phyloP scores from a whole-genome alignment of 2,113 vertebrate genomes.

The Pogonocichla stellata region DNA sequence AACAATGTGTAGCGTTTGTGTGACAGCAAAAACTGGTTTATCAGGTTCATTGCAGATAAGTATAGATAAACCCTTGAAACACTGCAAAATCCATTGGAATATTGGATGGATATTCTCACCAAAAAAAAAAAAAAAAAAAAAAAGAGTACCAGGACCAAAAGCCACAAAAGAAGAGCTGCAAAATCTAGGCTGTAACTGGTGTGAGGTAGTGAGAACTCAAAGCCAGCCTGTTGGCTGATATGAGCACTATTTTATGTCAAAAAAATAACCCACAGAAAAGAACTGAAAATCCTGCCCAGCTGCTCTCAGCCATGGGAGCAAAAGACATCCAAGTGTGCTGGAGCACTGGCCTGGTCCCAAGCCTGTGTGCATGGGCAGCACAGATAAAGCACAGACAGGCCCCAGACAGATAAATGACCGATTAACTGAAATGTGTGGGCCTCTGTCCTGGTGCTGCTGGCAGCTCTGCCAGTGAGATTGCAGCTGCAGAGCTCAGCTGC shows the following conservation, averaged over 20 bases:
- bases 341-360: neutral
- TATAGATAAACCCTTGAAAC: neutral
- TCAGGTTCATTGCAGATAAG: neutral
- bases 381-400: neutral
- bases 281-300: neutral
- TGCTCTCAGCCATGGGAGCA: neutral
- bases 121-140: neutral
- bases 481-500: neutral
- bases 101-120: neutral
- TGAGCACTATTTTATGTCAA: neutral
- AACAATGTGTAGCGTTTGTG: neutral
- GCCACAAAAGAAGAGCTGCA: neutral
- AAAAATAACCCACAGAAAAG: neutral
- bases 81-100: neutral
- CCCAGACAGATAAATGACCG: neutral
- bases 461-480: neutral
- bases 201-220: neutral
- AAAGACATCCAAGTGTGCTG: neutral
- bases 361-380: neutral
- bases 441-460: neutral
- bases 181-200: neutral
- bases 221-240: neutral
- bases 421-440: neutral
- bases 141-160: neutral
- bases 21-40: slow-evolving; percentile 5